Percentiles rank a stretch among this genome's conserved stretches.
These are phyloP conservation scores for Labeo rohita DNA, from an alignment of 2,113 vertebrate genomes.

Conservation along the genomic window DNA sequence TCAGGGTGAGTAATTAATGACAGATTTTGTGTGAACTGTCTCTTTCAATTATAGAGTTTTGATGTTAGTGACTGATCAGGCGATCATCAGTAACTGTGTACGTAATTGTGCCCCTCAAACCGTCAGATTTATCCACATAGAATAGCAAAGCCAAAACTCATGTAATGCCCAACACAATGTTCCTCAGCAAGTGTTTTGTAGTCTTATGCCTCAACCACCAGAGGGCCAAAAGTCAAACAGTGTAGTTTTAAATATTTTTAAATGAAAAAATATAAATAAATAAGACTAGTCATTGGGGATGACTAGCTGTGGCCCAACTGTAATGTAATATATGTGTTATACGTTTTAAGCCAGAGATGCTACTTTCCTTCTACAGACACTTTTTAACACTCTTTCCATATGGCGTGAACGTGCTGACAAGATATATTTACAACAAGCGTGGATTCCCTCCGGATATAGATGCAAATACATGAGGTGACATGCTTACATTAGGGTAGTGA, in stretches of 20 bases:
- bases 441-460: background rate
- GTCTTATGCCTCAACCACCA: background rate
- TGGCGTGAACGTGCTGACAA: background rate
- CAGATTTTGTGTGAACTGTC: too few species aligned
- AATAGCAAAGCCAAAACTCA: background rate
- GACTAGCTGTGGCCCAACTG: background rate
- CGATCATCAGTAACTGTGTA: background rate
- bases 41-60: too few species aligned
- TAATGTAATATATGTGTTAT: background rate
- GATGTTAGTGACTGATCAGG: too few species aligned
- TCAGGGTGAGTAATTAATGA: too few species aligned
- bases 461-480: constrained; percentile 34
- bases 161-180: background rate
- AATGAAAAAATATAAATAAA: background rate
- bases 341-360: background rate
- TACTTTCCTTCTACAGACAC: background rate
- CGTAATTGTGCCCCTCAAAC: background rate
- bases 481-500: constrained; percentile 18
- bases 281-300: background rate
- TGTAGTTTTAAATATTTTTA: too few species aligned
- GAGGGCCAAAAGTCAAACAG: background rate
- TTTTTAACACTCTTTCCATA: background rate
- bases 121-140: background rate
- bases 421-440: background rate
- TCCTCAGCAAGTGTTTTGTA: background rate